Percentiles rank a stretch among this genome's conserved stretches.
phyloP scores from a whole-genome alignment of 2,888 invertebrate species.

The Anaspis maculata region DNA sequence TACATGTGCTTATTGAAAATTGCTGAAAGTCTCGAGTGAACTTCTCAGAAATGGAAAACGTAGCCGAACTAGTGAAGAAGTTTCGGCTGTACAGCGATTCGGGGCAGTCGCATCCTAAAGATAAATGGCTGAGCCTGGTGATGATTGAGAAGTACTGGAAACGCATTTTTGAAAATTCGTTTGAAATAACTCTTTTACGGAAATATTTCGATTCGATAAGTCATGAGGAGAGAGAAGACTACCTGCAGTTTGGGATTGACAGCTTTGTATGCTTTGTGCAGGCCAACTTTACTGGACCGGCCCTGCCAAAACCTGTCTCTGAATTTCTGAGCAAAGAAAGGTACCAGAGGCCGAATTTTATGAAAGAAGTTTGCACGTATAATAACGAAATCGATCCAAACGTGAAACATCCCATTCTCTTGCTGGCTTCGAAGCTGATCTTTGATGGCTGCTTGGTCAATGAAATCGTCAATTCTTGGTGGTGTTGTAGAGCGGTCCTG shows the following conservation, averaged over 20 bases:
- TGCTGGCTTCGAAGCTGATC: conserved; percentile 40
- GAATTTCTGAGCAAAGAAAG: conserved; percentile 41
- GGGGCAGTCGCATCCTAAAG: not conserved
- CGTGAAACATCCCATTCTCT: conserved; percentile 49
- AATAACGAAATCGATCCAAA: conserved; percentile 62
- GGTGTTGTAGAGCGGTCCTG: conserved; percentile 65
- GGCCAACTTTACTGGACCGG: conserved; percentile 74
- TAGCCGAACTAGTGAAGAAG: not conserved
- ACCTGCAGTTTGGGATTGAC: conserved; percentile 50
- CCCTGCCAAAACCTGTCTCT: conserved; percentile 40
- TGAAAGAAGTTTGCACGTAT: conserved; percentile 45
- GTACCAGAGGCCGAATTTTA: conserved; percentile 44
- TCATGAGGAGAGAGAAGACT: conserved; percentile 42
- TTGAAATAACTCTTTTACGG: not conserved
- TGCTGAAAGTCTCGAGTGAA: no score
- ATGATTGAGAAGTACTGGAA: not conserved
- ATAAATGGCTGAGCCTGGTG: not conserved
- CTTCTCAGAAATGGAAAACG: no score
- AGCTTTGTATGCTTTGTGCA: conserved; percentile 67
- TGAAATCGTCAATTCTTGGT: conserved; percentile 50
- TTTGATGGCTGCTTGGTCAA: conserved; percentile 34
- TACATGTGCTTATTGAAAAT: no score
- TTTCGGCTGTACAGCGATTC: not conserved
- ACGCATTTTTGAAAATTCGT: not conserved
- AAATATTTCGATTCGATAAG: conserved; percentile 22